Conservation (phyloP, 2,113 vertebrate genomes). For the Mola mola region DNA sequence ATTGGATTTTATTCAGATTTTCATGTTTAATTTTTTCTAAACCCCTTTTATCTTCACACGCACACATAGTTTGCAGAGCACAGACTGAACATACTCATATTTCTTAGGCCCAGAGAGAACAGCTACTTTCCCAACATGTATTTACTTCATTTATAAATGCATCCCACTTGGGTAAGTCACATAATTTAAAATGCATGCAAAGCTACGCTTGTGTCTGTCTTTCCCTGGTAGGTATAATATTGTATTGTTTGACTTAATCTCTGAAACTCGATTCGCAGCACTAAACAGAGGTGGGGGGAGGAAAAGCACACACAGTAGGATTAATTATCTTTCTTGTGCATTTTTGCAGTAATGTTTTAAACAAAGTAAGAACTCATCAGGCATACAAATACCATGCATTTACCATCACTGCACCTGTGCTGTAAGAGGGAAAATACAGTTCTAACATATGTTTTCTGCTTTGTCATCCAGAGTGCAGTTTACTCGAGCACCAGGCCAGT, state of each 20-base stretch:
- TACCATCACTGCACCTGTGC: background rate
- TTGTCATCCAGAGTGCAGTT: constrained; percentile 85
- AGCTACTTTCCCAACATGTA: constrained; percentile 25
- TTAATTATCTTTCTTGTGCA: constrained; percentile 37
- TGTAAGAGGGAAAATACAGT: constrained; percentile 1
- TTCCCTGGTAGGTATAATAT: constrained; percentile 36
- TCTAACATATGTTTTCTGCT: constrained; percentile 6
- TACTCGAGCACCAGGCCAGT: constrained; percentile 88
- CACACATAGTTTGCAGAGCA: too few species aligned
- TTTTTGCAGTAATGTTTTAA: constrained; percentile 31
- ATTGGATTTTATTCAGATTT: constrained; percentile 32
- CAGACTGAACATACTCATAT: too few species aligned
- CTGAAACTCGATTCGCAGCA: constrained; percentile 37
- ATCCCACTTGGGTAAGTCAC: constrained; percentile 47
- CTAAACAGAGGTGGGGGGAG: constrained; percentile 20
- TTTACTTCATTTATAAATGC: constrained; percentile 47
- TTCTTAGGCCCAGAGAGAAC: background rate
- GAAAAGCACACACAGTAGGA: constrained; percentile 18
- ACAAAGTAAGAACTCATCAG: constrained; percentile 15
- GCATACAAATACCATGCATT: constrained; percentile 19
- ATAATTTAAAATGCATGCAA: constrained; percentile 47
- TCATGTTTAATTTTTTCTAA: background rate
- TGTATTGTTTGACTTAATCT: constrained; percentile 63
- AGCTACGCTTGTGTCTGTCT: constrained; percentile 42
- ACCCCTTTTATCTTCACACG: background rate